Base-by-base conservation (phyloP, 2,113 vertebrate genomes). In the Oxygymnocypris stewartii region DNA sequence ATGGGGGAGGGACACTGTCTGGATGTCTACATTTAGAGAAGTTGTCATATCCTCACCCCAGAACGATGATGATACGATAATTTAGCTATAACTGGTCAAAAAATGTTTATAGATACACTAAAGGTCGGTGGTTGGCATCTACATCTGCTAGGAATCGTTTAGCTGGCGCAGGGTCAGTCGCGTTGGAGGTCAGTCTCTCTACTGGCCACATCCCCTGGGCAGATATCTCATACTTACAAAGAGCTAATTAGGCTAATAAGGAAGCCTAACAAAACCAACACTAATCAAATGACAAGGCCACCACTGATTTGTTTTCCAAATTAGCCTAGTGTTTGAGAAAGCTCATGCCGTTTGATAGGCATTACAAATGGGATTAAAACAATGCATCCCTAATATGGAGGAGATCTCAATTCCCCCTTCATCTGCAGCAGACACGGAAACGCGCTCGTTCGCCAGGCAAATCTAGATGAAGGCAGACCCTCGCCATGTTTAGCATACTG, bases 221-320 rank as follows among this genome's bases (percentile, higher is more conserved):
- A 71, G 86, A 87, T 42, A 87, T 79, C 69, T 84, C 79, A 73
- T 79, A 87, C 87, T 80, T 82, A 63, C 40, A 44, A 69, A 82
- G 35, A 88, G 84, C 86, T 94, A 93, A 93, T 93, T 90, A 94
- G 90, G 87, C 87, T 92, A 92, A 93, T 93, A 93, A 93, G 90
- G 91, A 85, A 90, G 82, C 86, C 75, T 88, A 90, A 93, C 92
- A 92, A 92, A 78, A 88, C 87, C 86, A 88, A 90, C 87, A 90
- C 92, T 94, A 93, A 94, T 93, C 89, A 91, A 90, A 93, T 82
- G 91, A 94, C 92, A 92, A 44, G 87, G 91, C 88, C 92, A 93
- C 91, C 86, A 90, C 84, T 54, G 78, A 92, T 93, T 93, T 93
- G 92, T 93, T 93, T 92, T 91, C 90, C 93, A 93, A 93, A 93